These are phyloP conservation scores for Caenorhabditis tropicalis DNA, from an alignment of 1,140 invertebrate genomes.

Conservation along the genomic window DNA sequence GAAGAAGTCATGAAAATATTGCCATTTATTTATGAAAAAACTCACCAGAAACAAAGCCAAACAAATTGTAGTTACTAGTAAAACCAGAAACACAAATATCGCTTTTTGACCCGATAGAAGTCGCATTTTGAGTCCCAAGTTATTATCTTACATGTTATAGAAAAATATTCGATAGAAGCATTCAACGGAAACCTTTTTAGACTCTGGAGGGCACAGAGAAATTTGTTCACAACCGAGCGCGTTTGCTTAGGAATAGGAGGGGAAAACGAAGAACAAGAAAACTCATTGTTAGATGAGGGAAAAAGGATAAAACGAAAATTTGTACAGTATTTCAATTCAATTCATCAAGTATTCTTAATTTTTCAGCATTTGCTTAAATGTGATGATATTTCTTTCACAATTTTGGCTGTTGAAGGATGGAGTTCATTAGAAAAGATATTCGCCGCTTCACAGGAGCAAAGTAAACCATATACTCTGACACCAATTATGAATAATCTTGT, in stretches of 20 bases:
- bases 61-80: neutral
- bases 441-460: neutral
- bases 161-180: neutral
- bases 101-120: slow-evolving; percentile 7
- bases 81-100: neutral
- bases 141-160: neutral
- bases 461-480: neutral
- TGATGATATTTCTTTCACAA: neutral
- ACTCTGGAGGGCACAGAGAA: neutral
- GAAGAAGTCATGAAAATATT: neutral
- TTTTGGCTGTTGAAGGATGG: slow-evolving; percentile 5
- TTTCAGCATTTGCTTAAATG: slow-evolving; percentile 25
- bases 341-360: too few relatives aligned
- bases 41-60: slow-evolving; percentile 2
- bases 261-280: neutral
- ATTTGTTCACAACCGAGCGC: neutral
- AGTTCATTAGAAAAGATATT: neutral
- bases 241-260: neutral
- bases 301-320: neutral
- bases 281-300: neutral
- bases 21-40: neutral
- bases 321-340: too few relatives aligned
- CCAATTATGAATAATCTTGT: neutral
- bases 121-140: neutral
- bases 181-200: neutral